phyloP scores from a whole-genome alignment of 2,797 vertebrate species.

The Pampus argenteus region DNA sequence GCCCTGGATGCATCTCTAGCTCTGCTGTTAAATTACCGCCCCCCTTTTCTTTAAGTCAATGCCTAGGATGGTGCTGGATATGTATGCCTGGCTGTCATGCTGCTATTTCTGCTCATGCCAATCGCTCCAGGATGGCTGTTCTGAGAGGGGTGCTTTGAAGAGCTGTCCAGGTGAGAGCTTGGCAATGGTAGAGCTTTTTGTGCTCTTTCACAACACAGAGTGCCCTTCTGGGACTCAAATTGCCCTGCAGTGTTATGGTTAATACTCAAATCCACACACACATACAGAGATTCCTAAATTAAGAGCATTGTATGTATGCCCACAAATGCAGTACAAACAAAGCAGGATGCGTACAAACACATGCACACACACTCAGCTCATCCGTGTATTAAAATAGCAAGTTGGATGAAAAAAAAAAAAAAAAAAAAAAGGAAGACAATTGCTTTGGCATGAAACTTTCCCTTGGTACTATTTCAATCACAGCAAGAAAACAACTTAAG shows the following conservation, averaged over 20 bases:
- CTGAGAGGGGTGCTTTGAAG: constrained; percentile 71
- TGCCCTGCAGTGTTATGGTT: constrained; percentile 69
- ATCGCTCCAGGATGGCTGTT: constrained; percentile 67
- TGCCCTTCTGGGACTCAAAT: constrained; percentile 69
- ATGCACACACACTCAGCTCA: constrained; percentile 18
- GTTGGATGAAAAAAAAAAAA: constrained; percentile 49
- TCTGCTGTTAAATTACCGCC: too few relatives aligned
- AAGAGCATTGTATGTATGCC: constrained; percentile 19
- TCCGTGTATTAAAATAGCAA: constrained; percentile 52
- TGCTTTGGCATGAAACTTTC: constrained; percentile 51
- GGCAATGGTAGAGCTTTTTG: constrained; percentile 67
- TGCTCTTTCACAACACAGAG: constrained; percentile 69
- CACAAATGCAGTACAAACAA: constrained; percentile 12
- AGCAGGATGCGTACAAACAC: not conserved
- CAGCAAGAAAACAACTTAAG: constrained; percentile 22
- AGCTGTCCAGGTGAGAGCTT: constrained; percentile 77
- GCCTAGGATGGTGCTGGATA: constrained; percentile 46
- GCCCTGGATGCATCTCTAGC: too few relatives aligned
- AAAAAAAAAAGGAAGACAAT: constrained; percentile 54
- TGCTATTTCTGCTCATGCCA: constrained; percentile 69
- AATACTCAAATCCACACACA: constrained; percentile 59
- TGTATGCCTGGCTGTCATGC: constrained; percentile 41
- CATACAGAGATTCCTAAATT: constrained; percentile 6
- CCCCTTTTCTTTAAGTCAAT: constrained; percentile 38
- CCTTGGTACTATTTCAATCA: constrained; percentile 62